Evolutionary conservation across 1,140 invertebrate genomes (phyloP).

Genomic region (Pinna nobilis): DNA sequence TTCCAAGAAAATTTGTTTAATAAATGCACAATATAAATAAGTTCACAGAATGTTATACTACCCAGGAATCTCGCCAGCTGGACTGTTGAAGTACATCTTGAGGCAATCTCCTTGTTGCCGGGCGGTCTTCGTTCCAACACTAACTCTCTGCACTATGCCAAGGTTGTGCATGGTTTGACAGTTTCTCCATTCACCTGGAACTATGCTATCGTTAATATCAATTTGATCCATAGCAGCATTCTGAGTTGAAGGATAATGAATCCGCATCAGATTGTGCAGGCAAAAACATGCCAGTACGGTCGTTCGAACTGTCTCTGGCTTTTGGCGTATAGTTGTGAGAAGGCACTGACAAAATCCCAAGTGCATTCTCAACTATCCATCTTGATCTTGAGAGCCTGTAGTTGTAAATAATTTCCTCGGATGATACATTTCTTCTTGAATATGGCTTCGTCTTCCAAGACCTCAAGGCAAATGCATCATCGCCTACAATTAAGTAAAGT

Average conservation of each 20-base stretch:
- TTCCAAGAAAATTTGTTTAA: too few relatives aligned
- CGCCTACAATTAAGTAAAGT: conserved; percentile 48
- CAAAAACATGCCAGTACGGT: conserved; percentile 30
- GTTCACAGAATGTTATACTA: conserved; percentile 14
- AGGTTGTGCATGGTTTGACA: background rate
- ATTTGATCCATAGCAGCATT: conserved; percentile 28
- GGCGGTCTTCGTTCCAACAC: conserved; percentile 3
- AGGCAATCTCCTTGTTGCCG: conserved; percentile 31
- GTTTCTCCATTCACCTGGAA: conserved; percentile 16
- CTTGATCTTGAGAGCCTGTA: conserved; percentile 72
- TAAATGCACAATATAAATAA: too few relatives aligned
- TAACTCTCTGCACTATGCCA: background rate
- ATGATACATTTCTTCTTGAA: conserved; percentile 56
- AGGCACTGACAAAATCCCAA: conserved; percentile 54
- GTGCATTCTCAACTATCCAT: conserved; percentile 69
- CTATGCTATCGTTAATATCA: conserved; percentile 23
- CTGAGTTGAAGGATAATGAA: conserved; percentile 11
- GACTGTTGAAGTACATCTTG: conserved; percentile 22
- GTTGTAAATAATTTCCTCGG: conserved; percentile 71
- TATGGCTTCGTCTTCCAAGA: conserved; percentile 53
- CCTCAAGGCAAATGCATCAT: conserved; percentile 56
- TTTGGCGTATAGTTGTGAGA: conserved; percentile 1
- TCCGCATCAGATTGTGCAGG: conserved; percentile 44
- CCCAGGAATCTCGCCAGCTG: conserved; percentile 21
- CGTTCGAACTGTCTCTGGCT: conserved; percentile 15